Evolutionary conservation across 1,140 invertebrate genomes (phyloP).

Genomic region (Psix sp.): DNA sequence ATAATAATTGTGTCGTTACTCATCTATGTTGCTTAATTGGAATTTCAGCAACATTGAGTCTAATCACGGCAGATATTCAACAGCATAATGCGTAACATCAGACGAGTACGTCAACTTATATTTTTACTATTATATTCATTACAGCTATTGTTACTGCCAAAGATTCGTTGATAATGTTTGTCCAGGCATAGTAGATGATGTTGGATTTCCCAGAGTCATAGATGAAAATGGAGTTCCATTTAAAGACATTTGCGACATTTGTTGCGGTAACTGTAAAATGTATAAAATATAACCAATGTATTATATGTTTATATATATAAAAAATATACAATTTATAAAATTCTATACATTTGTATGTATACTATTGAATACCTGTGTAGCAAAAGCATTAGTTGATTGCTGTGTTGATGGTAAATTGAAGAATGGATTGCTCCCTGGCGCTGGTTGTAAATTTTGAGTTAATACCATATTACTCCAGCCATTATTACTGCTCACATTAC

Average conservation of each 20-base stretch:
- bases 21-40: conserved; percentile 2
- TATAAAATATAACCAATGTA: too few species aligned
- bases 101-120: conserved; percentile 64
- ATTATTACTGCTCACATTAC: conserved; percentile 68
- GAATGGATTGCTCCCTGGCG: conserved; percentile 75
- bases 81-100: conserved; percentile 61
- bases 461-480: conserved; percentile 73
- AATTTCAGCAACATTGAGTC: conserved; percentile 19
- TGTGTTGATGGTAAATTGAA: conserved; percentile 70
- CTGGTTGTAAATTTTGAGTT: conserved; percentile 71
- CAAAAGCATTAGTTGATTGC: conserved; percentile 38
- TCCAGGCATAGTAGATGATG: conserved; percentile 65
- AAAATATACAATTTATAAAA: conserved; percentile 12
- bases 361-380: conserved; percentile 62
- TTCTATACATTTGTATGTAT: too few species aligned
- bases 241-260: conserved; percentile 78
- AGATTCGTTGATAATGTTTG: conserved; percentile 78
- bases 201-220: conserved; percentile 64
- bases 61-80: conserved; percentile 26
- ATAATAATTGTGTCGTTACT: conserved; percentile 9
- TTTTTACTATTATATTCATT: conserved; percentile 57
- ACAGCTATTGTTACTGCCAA: conserved; percentile 75
- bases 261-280: conserved; percentile 79
- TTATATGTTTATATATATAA: too few species aligned
- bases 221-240: conserved; percentile 64